Base-by-base conservation (phyloP, 2,888 invertebrate species). In the Crematogaster levior region DNA sequence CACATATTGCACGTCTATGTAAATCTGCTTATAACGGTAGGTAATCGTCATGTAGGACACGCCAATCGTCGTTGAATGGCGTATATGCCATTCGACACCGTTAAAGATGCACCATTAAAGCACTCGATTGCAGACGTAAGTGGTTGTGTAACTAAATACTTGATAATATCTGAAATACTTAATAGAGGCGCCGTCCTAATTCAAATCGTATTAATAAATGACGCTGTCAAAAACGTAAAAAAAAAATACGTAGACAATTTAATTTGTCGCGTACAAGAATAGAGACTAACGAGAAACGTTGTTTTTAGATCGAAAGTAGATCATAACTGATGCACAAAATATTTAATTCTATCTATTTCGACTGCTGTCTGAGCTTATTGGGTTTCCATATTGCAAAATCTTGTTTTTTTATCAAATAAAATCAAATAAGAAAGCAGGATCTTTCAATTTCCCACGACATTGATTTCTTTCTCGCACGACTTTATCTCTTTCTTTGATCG, bases 1-100 rank as follows among this genome's bases (percentile, higher is more conserved):
- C 56, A 43, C 56, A 70, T 79, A 79, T 79, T 46, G 70, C 77
- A 68, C 34, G 30, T 56, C 70, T 79, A 79, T 79, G 77, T 68
- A 79, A 75, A 79, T 79, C 77, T 79, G 70, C 56, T 79, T 79
- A 56, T 70, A 56, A 56, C 53, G 53, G 70, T 56, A 43, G 18
- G 56, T 58, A 70, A 79, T 79, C 77, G 43, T 70, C 77, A 79
- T 79, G 70, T 79, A 79, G 70, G 15, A 79, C 56, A 70, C 43
- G 43, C 56, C 70, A 58, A 53, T 58, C 70, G 34, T 70, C 70
- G 56, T 5, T 43, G 30, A 79, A 79, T 43, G 21, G 12, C 70
- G 18, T 27, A 53, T 40, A 10, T 21, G 40, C 15, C n/a, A 73
- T 37, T 40, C 65, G 27, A 34, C 40, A 40, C 30, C 21, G 27